These are phyloP conservation scores for Karalla daura DNA, from an alignment of 2,797 vertebrate genomes.

Conservation along the genomic window DNA sequence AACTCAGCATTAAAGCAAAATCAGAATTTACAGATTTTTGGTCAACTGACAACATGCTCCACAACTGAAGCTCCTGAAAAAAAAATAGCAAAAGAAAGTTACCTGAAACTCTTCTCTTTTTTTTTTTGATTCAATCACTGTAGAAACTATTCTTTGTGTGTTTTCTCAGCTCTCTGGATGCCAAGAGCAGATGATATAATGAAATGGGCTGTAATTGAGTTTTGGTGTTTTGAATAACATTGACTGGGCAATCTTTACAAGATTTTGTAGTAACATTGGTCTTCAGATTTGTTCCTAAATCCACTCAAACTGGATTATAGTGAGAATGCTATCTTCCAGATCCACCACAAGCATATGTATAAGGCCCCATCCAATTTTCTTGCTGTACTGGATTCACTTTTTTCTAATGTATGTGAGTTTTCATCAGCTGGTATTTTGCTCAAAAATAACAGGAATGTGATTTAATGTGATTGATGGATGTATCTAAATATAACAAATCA, in stretches of 20 bases:
- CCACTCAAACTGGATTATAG: constrained; percentile 56
- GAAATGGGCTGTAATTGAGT: constrained; percentile 50
- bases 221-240: constrained; percentile 45
- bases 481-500: constrained; percentile 61
- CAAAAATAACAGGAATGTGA: constrained; percentile 34
- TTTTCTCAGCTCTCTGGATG: background rate
- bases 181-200: constrained; percentile 30
- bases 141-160: background rate
- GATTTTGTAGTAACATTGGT: constrained; percentile 45
- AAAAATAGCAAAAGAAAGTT: background rate
- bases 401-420: constrained; percentile 24
- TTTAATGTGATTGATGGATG: constrained; percentile 29
- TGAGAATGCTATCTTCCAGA: constrained; percentile 32
- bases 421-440: constrained; percentile 21
- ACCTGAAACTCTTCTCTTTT: background rate
- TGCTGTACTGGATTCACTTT: constrained; percentile 40
- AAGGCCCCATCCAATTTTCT: constrained; percentile 47
- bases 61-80: background rate
- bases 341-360: constrained; percentile 26
- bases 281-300: constrained; percentile 43
- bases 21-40: background rate
- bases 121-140: background rate
- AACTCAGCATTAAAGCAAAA: too few relatives aligned
- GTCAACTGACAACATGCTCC: background rate
- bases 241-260: constrained; percentile 42